Conservation (phyloP, 2,797 vertebrate species). For the Spondyliosoma cantharus region DNA sequence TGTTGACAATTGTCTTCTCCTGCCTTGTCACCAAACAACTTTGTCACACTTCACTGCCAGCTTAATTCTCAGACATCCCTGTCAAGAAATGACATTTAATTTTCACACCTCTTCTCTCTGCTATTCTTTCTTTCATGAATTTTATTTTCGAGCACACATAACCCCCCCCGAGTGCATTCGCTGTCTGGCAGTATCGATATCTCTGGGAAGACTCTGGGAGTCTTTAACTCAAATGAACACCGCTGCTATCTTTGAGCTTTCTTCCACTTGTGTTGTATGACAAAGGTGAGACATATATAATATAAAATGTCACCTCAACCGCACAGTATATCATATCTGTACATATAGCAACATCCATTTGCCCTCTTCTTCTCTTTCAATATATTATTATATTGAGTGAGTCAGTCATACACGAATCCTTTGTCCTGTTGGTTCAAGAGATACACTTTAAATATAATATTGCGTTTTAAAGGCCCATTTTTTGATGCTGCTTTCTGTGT, state of each 20-base stretch:
- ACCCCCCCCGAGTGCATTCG: slow-evolving; percentile 65
- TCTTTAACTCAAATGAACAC: slow-evolving; percentile 70
- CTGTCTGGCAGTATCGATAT: slow-evolving; percentile 77
- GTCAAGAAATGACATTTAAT: slow-evolving; percentile 86
- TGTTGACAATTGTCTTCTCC: slow-evolving; percentile 85
- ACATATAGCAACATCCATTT: background rate
- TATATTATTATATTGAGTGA: background rate
- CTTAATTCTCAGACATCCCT: slow-evolving; percentile 83
- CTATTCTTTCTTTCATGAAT: slow-evolving; percentile 76
- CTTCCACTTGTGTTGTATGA: slow-evolving; percentile 54
- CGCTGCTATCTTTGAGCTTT: slow-evolving; percentile 67
- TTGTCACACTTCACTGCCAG: slow-evolving; percentile 85
- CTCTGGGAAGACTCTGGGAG: slow-evolving; percentile 74
- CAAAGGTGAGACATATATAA: slow-evolving; percentile 61
- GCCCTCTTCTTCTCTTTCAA: background rate
- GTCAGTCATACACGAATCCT: background rate
- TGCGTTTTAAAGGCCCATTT: background rate
- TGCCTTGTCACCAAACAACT: slow-evolving; percentile 84
- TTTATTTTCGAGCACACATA: slow-evolving; percentile 69
- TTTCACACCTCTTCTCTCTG: slow-evolving; percentile 81
- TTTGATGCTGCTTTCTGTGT: slow-evolving; percentile 13
- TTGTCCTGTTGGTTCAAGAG: background rate
- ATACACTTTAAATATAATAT: background rate
- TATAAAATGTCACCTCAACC: slow-evolving; percentile 51
- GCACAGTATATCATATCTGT: background rate